Base-by-base conservation (phyloP, 1,140 invertebrate species). In the Frieseomelitta varia region DNA sequence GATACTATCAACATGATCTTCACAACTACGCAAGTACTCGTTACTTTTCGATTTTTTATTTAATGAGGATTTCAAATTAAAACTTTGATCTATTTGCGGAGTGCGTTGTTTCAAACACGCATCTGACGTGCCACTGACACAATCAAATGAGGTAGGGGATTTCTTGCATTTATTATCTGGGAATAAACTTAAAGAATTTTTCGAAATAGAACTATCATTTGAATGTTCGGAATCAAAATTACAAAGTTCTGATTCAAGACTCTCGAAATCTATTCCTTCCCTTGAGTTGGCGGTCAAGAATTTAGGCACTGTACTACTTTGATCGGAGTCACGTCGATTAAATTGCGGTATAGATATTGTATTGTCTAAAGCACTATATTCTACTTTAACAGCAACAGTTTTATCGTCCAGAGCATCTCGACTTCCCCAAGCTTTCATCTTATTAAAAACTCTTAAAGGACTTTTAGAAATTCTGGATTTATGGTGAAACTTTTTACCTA, bases 221-320 rank as follows among this genome's bases (percentile, higher is more conserved):
- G 93, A 93, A 73, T 93, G 91, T 58, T 94, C 93, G 12, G 91
- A 90, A 74, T 94, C 93, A 8, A 94, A 88, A 80, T 93, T 92
- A 71, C 92, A 91, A 8, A 94, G 82, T 51, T 94, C 93, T 8
- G 91, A 89, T 53, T 94, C 93, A 30, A 95, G 84, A 58, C 92
- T 94, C 55, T 95, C 94, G 55, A 95, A 95, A 77, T 95, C 94
- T 61, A 95, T 93, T 6, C 94, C 93, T 39, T 95, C 93, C 4
- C 94, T 92, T 10, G 94, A 94, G 77, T 94, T 94, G 0, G 93
- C 93, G 15, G 91, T 79, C 2, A 95, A 87, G 27, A 93, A 95
- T n/a, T 91, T 92, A 0, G 94, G 93, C 4, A 90, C 39, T 39
- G 30, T 47, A 21, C 55, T 87, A 75, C 24, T 72, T 17, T 88